A percentile compares a stretch with the other conserved stretches of the same genome.
Conservation (phyloP, 2,113 vertebrate species). For the Lepidothrix coronata region DNA sequence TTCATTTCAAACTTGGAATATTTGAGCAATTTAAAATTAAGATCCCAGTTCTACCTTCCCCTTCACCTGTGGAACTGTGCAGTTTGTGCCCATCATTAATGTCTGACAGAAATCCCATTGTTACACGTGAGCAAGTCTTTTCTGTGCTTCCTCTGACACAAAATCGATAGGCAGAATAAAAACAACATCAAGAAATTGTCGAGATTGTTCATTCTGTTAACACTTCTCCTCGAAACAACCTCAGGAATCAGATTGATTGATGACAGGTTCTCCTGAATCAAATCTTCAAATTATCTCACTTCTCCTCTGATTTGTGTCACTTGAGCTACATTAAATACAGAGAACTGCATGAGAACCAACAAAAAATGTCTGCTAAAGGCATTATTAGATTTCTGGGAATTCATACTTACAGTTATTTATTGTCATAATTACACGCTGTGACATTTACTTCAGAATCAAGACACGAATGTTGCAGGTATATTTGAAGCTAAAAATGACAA, state of each 20-base stretch:
- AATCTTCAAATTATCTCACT: background rate
- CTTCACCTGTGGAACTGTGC: background rate
- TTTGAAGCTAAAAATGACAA: background rate
- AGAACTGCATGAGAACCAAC: background rate
- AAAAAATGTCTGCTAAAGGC: background rate
- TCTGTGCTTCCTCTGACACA: background rate
- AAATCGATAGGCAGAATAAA: conserved; percentile 3
- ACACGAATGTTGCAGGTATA: background rate
- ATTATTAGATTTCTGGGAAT: background rate
- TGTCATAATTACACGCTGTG: background rate
- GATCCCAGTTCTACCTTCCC: background rate
- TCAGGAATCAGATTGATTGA: background rate
- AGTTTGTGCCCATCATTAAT: background rate
- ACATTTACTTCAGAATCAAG: background rate
- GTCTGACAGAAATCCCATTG: background rate
- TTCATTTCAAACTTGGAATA: background rate
- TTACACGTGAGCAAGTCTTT: background rate
- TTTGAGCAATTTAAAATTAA: background rate
- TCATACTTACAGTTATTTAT: background rate
- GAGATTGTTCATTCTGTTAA: background rate
- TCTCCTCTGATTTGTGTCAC: background rate
- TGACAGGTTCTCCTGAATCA: background rate
- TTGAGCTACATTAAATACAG: background rate
- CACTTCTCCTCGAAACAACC: background rate
- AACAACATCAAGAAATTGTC: background rate